phyloP scores from a whole-genome alignment of 2,113 vertebrate species.

The Bettongia penicillata region DNA sequence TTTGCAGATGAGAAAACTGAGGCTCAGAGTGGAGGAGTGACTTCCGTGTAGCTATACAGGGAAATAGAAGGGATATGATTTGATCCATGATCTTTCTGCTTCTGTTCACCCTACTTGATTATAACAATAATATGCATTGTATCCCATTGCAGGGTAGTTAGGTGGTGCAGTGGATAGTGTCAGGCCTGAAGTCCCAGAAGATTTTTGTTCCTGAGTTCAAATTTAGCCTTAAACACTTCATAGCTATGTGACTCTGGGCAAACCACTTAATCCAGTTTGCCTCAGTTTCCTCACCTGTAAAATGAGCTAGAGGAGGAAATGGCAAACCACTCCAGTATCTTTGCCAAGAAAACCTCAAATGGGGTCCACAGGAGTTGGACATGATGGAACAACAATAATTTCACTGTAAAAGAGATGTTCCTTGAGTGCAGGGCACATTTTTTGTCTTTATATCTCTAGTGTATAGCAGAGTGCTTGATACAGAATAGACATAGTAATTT shows the following conservation, averaged over 20 bases:
- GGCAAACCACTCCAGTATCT: background rate
- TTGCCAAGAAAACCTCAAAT: background rate
- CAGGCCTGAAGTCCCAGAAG: background rate
- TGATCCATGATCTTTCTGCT: background rate
- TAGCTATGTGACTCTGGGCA: background rate
- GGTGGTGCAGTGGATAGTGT: background rate
- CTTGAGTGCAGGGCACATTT: background rate
- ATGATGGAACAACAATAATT: background rate
- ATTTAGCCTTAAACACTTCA: background rate
- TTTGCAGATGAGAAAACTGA: background rate
- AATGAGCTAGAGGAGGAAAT: background rate
- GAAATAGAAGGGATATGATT: too few species aligned
- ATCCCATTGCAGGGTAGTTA: background rate
- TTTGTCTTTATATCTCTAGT: background rate
- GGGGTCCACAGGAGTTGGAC: background rate
- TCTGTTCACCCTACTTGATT: background rate
- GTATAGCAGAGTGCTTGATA: background rate
- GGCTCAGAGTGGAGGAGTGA: background rate
- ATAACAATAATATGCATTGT: too few species aligned
- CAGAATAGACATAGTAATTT: background rate
- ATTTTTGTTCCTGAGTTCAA: background rate
- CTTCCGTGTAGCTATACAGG: background rate
- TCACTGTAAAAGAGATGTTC: background rate
- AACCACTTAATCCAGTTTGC: background rate
- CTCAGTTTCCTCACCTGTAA: background rate